Conservation (phyloP, 2,113 vertebrate genomes). For the Salvelinus sp. region DNA sequence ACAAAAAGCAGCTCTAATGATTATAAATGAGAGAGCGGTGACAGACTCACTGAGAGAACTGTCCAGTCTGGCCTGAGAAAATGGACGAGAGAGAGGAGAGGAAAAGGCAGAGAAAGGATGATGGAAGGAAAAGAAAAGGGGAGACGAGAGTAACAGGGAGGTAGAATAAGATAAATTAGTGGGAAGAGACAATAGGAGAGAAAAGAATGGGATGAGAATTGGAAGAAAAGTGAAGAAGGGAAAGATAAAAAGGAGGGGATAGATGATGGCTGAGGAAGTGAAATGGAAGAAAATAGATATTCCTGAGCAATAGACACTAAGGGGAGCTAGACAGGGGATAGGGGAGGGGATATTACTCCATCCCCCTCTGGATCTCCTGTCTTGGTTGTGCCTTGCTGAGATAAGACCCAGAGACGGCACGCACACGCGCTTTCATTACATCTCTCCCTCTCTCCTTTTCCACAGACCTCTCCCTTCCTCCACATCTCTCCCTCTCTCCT, state of each 20-base stretch:
- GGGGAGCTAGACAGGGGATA: too few relatives aligned
- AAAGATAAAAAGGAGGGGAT: too few relatives aligned
- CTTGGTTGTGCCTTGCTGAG: too few relatives aligned
- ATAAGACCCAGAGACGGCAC: slow-evolving; percentile 30
- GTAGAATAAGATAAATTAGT: slow-evolving; percentile 11
- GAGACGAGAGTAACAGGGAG: slow-evolving; percentile 12
- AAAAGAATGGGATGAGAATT: background rate
- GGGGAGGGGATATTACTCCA: too few relatives aligned
- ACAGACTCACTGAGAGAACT: background rate
- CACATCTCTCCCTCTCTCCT: slow-evolving; percentile 22
- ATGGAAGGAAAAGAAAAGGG: background rate
- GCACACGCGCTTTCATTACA: background rate
- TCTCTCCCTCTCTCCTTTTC: slow-evolving; percentile 38
- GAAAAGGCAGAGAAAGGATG: background rate
- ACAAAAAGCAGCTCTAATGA: slow-evolving; percentile 39
- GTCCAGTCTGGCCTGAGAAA: background rate
- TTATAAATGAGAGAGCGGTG: slow-evolving; percentile 29
- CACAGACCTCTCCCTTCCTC: slow-evolving; percentile 9
- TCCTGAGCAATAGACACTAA: too few relatives aligned
- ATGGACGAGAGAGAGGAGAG: background rate
- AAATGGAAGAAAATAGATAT: too few relatives aligned
- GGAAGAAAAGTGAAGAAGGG: too few relatives aligned
- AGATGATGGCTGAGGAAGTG: too few relatives aligned
- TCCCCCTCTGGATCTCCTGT: too few relatives aligned
- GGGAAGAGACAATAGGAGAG: background rate